Base-by-base conservation (phyloP, 2,888 invertebrate species). In the Mellilla xanthometata region DNA sequence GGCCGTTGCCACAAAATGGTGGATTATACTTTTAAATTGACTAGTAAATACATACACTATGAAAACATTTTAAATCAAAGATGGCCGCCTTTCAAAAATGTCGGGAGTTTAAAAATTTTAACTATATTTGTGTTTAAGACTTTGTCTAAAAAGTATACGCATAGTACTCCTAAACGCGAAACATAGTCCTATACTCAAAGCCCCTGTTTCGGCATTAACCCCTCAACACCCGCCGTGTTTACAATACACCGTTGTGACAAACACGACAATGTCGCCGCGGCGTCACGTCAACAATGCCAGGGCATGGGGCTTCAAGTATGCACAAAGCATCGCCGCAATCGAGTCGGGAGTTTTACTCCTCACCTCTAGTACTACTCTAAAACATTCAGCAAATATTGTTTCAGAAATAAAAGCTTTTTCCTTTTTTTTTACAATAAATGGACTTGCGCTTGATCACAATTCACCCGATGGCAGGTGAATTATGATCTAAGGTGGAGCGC, bases 251-350 rank as follows among this genome's bases (percentile, higher is more conserved):
- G 41, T 41, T 54, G 54, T 7, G 19, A 48, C 46, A 46, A 56
- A 55, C 53, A 49, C 54, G 50, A 62, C 58, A 53, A 52, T 54
- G 52, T n/a, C 50, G 49, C 41, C 24, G 24, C 47, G 15, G 15
- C 45, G 41, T 44, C 42, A 50, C 47, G 50, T 49, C 57, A 55
- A 62, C 60, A 56, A 57, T 54, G 39, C 46, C 33, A 49, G 54
- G 69, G 69, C 62, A 61, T 63, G 63, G 64, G 64, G 65, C 67
- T 63, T 62, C 62, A 65, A 76, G 76, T 68, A 66, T 64, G 56
- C 68, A 69, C 70, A 72, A 75, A 69, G 72, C 72, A 67, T 66
- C 62, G 67, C 72, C 68, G 66, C 76, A 76, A 77, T 76, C 68
- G 73, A 72, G 65, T 65, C 61, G 57, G n/a, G 65, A 51, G 72